Conservation (phyloP, 2,888 invertebrate species). For the Liposcelis brunnea region DNA sequence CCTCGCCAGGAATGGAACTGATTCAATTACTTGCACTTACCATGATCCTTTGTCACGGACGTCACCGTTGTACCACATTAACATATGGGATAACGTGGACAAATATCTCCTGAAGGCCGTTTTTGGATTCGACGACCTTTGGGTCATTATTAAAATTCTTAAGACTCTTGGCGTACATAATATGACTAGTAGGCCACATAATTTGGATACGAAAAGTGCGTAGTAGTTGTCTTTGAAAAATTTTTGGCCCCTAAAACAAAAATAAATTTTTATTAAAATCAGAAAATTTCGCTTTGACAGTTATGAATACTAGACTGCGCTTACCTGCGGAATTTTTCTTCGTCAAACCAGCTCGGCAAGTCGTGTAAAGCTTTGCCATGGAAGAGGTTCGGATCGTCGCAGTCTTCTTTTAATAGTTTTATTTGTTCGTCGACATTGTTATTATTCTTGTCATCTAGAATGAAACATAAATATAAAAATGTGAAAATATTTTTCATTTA, state of each 20-base stretch:
- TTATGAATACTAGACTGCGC: slow-evolving; percentile 15
- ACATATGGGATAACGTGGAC: slow-evolving; percentile 57
- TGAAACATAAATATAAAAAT: no score
- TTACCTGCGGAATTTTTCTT: slow-evolving; percentile 44
- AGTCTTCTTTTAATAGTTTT: not conserved
- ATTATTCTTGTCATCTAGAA: no score
- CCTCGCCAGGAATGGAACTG: no score
- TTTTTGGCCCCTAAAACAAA: slow-evolving; percentile 49
- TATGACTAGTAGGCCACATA: slow-evolving; percentile 56
- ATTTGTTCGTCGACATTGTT: slow-evolving; percentile 1
- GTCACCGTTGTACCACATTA: slow-evolving; percentile 59
- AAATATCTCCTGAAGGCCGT: slow-evolving; percentile 57
- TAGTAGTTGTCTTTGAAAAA: slow-evolving; percentile 55
- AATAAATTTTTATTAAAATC: no score
- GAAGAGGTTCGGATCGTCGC: not conserved
- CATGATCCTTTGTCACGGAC: slow-evolving; percentile 38
- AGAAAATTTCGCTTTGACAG: no score
- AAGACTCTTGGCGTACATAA: slow-evolving; percentile 58
- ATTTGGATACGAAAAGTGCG: slow-evolving; percentile 50
- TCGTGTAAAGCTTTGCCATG: not conserved
- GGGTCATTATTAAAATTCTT: slow-evolving; percentile 49
- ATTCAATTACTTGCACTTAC: no score
- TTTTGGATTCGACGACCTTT: slow-evolving; percentile 43
- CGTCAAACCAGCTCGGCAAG: slow-evolving; percentile 46
- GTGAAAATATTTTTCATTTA: no score